Percentiles rank a stretch among this genome's conserved stretches.
Conservation (phyloP, 2,888 invertebrate genomes). For the Drosophila conformis region DNA sequence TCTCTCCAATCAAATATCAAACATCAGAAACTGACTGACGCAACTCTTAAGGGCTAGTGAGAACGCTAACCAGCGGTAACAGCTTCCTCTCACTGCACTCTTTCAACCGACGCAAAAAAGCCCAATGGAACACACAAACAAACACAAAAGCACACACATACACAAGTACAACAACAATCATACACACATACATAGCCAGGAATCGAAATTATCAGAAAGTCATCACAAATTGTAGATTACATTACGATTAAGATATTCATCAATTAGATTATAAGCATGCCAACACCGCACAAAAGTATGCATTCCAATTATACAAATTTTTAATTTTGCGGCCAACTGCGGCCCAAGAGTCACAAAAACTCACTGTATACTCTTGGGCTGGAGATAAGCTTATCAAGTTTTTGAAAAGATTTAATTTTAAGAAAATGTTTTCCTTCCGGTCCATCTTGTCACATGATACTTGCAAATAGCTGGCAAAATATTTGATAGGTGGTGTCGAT, state of each 20-base stretch:
- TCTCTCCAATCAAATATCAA: background rate
- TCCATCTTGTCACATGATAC: background rate
- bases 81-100: background rate
- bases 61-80: background rate
- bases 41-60: background rate
- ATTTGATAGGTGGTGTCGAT: conserved; percentile 22
- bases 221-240: too few species aligned
- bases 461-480: conserved; percentile 9
- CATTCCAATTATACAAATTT: conserved; percentile 5
- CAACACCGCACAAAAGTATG: conserved; percentile 34
- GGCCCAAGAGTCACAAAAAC: background rate
- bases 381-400: background rate
- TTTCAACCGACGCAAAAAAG: background rate
- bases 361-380: conserved; percentile 46
- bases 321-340: background rate
- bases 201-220: background rate
- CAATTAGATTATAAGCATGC: background rate
- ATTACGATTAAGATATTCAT: background rate
- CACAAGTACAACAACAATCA: background rate
- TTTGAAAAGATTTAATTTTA: background rate
- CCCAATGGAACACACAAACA: background rate
- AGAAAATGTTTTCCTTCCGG: background rate
- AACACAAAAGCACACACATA: background rate
- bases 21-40: background rate
- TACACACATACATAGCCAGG: background rate